Evolutionary conservation across 2,113 vertebrate species (phyloP).

Genomic region (Raja brachyura): DNA sequence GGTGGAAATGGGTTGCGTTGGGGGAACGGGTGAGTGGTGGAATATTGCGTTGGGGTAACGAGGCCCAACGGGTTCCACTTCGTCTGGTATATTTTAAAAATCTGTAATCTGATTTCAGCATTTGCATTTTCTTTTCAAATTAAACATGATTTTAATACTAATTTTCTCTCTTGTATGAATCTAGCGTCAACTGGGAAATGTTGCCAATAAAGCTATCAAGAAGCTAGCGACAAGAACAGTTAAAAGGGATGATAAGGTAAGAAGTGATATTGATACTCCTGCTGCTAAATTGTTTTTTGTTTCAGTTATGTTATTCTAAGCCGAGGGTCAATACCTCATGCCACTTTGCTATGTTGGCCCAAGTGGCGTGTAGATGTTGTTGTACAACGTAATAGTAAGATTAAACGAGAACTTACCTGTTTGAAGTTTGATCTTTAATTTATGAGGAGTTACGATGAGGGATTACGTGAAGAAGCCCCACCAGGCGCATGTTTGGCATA

Average conservation of each 20-base stretch:
- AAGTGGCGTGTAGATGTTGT: no score
- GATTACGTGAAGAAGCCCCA: no score
- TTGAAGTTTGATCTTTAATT: no score
- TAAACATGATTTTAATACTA: conserved; percentile 46
- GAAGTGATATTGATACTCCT: background rate
- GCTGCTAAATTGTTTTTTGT: background rate
- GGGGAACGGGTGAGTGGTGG: no score
- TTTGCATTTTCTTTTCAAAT: conserved; percentile 39
- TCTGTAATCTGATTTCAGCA: background rate
- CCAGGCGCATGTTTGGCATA: no score
- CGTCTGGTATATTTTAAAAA: no score
- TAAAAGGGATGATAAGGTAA: conserved; percentile 95
- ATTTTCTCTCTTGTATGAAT: conserved; percentile 38
- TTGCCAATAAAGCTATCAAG: conserved; percentile 91
- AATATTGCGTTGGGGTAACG: no score
- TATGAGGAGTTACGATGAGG: no score
- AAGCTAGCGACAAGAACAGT: conserved; percentile 93
- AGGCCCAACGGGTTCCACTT: no score
- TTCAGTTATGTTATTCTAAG: background rate
- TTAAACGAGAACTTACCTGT: no score
- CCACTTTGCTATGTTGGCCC: background rate
- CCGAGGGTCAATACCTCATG: background rate
- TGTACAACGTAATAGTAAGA: no score
- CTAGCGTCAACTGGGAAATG: conserved; percentile 90
- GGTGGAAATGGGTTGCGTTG: no score